These are phyloP conservation scores for Atta texana DNA, from an alignment of 1,140 invertebrate genomes.

Conservation along the genomic window DNA sequence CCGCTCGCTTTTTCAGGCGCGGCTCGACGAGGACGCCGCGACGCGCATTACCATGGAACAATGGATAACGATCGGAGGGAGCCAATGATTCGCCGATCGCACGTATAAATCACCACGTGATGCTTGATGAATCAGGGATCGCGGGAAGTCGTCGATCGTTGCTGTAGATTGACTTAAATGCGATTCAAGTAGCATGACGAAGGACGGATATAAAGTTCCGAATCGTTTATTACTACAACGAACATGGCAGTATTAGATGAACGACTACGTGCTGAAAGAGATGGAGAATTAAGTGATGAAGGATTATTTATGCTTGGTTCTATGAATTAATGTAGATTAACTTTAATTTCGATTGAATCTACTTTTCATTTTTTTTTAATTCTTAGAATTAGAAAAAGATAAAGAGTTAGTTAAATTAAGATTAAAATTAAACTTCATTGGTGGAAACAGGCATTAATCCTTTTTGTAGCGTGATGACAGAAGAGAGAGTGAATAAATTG, in stretches of 20 bases:
- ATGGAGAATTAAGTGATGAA: background rate
- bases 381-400: too few relatives aligned
- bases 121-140: constrained; percentile 41
- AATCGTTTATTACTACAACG: background rate
- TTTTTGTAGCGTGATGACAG: background rate
- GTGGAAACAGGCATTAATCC: background rate
- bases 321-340: too few relatives aligned
- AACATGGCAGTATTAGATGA: constrained; percentile 2
- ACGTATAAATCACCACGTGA: background rate
- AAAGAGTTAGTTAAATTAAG: too few relatives aligned
- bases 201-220: background rate
- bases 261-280: constrained; percentile 6
- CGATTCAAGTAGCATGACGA: constrained; percentile 1
- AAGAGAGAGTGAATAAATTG: background rate
- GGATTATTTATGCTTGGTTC: too few relatives aligned
- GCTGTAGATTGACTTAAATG: background rate
- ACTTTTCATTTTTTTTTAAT: too few relatives aligned
- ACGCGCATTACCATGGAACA: constrained; percentile 21
- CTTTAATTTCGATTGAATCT: too few relatives aligned
- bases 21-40: constrained; percentile 21
- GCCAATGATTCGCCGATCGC: constrained; percentile 54
- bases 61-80: constrained; percentile 18
- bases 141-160: constrained; percentile 1
- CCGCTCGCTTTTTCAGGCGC: constrained; percentile 57
- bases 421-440: too few relatives aligned